A percentile compares a stretch with the other conserved stretches of the same genome.
These are phyloP conservation scores for Synergus itoensis DNA, from an alignment of 2,888 invertebrate genomes.

Conservation along the genomic window DNA sequence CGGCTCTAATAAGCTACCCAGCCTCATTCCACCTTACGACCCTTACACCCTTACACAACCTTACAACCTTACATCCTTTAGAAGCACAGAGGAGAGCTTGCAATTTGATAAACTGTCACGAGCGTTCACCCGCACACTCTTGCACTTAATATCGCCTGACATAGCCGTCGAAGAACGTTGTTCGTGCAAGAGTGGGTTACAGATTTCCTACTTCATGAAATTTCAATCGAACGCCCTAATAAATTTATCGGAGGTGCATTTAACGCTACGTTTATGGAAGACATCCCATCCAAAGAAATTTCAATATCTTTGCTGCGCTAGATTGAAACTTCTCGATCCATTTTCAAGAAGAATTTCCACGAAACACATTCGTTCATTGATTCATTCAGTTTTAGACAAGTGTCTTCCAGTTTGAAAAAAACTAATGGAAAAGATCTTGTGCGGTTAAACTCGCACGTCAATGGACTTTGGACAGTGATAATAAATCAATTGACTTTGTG, in stretches of 20 bases:
- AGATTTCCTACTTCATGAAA: slow-evolving; percentile 39
- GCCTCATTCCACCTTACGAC: slow-evolving; percentile 65
- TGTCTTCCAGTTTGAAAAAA: neutral
- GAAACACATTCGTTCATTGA: neutral
- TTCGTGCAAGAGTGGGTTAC: slow-evolving; percentile 32
- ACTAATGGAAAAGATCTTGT: neutral
- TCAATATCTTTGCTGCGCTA: neutral
- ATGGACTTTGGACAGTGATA: neutral
- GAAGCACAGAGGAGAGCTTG: slow-evolving; percentile 62
- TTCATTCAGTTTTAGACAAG: neutral
- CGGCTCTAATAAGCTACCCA: slow-evolving; percentile 72
- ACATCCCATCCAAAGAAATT: neutral
- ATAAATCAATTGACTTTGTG: neutral
- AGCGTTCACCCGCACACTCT: slow-evolving; percentile 44
- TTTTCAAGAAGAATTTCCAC: neutral
- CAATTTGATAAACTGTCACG: slow-evolving; percentile 74
- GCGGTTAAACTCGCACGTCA: neutral
- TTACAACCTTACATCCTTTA: slow-evolving; percentile 58
- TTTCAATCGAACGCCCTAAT: slow-evolving; percentile 37
- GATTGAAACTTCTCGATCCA: neutral
- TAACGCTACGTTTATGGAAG: slow-evolving; percentile 29
- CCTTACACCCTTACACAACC: slow-evolving; percentile 59
- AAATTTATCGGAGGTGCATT: slow-evolving; percentile 31
- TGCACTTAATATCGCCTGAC: slow-evolving; percentile 37
- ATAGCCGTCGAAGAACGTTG: slow-evolving; percentile 24